These are phyloP conservation scores for Balaenoptera acutorostrata DNA, from an alignment of 2,113 vertebrate genomes.

Conservation along the genomic window DNA sequence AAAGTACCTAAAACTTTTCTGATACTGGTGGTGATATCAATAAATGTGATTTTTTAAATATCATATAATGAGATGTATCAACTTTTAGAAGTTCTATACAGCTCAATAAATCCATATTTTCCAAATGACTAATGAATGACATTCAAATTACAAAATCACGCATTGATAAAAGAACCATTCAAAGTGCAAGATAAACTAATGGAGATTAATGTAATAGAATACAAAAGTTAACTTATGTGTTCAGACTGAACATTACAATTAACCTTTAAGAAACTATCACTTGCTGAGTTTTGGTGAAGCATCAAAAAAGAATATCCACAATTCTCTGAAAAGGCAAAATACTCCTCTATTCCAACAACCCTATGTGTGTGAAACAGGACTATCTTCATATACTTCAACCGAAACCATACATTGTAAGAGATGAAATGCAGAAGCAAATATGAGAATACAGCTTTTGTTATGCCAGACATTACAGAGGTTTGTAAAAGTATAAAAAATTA, in stretches of 20 bases:
- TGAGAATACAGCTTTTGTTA: neutral
- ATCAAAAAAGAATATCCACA: neutral
- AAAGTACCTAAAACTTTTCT: neutral
- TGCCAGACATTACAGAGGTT: neutral
- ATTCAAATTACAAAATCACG: neutral
- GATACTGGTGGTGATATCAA: neutral
- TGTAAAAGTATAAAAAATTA: neutral
- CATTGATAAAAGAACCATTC: neutral
- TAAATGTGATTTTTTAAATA: neutral
- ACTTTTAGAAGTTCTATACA: neutral
- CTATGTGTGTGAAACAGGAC: neutral
- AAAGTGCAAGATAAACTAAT: neutral
- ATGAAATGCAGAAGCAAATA: neutral
- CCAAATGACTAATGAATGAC: neutral
- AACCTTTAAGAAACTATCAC: neutral
- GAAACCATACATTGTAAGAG: neutral
- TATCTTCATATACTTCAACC: neutral
- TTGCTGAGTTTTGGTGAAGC: neutral
- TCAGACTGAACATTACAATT: neutral
- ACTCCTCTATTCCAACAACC: neutral
- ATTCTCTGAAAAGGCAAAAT: conserved; percentile 20
- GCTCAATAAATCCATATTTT: neutral
- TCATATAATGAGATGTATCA: neutral
- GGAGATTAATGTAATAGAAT: neutral
- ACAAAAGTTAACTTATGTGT: neutral